A percentile compares a stretch with the other conserved stretches of the same genome.
These are phyloP conservation scores for Sitophilus oryzae DNA, from an alignment of 1,140 invertebrate species.

Conservation along the genomic window DNA sequence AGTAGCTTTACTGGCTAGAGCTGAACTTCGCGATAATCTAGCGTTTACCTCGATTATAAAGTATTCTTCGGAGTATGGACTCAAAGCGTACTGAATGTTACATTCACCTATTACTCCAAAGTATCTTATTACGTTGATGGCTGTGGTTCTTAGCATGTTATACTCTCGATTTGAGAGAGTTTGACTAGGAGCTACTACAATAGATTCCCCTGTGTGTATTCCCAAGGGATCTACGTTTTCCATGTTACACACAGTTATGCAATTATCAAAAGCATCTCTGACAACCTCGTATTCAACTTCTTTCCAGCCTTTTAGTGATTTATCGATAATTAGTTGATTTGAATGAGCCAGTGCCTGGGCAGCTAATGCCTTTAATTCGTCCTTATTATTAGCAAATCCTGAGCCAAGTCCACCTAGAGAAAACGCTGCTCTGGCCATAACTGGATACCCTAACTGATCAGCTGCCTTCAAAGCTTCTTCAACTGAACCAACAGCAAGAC, in stretches of 20 bases:
- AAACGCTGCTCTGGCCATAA: constrained; percentile 92
- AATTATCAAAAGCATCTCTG: constrained; percentile 95
- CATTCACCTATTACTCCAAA: constrained; percentile 97
- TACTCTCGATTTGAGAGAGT: constrained; percentile 95
- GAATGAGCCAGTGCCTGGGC: constrained; percentile 89
- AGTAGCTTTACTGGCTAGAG: constrained; percentile 93
- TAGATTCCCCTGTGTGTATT: constrained; percentile 99
- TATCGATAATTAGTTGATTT: constrained; percentile 93
- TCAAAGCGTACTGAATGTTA: constrained; percentile 98
- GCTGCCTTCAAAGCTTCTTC: constrained; percentile 85
- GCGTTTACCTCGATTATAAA: constrained; percentile 97
- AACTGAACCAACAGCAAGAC: constrained; percentile 81
- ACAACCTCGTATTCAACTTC: constrained; percentile 99
- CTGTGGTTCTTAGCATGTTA: constrained; percentile 87
- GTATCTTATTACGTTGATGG: constrained; percentile 93
- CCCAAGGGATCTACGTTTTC: constrained; percentile 98
- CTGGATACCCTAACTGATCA: constrained; percentile 84
- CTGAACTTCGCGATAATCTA: constrained; percentile 92
- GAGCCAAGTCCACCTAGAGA: constrained; percentile 95
- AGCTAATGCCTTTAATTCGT: constrained; percentile 73
- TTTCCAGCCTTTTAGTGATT: constrained; percentile 98
- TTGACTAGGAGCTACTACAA: constrained; percentile 98
- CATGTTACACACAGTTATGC: constrained; percentile 99
- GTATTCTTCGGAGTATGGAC: constrained; percentile 86
- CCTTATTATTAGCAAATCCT: constrained; percentile 89